phyloP scores from a whole-genome alignment of 2,797 vertebrate genomes.

The Melanotaenia pygmaea region DNA sequence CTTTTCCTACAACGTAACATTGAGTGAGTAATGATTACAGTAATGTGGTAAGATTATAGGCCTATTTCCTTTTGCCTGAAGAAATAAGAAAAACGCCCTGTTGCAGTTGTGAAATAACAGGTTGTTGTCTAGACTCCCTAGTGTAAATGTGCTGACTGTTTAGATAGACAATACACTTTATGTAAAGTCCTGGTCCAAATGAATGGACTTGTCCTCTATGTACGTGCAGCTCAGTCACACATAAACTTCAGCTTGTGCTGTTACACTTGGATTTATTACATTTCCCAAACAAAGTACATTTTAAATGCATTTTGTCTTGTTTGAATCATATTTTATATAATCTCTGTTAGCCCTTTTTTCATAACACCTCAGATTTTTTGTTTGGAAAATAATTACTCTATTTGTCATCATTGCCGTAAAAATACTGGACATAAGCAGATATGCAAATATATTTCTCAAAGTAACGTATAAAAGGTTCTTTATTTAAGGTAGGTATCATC shows the following conservation, averaged over 20 bases:
- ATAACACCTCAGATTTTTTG: background rate
- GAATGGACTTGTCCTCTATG: background rate
- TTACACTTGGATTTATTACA: background rate
- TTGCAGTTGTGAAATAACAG: slow-evolving; percentile 25
- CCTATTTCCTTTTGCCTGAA: slow-evolving; percentile 10
- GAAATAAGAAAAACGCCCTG: slow-evolving; percentile 28
- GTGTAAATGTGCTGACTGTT: slow-evolving; percentile 1
- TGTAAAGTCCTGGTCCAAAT: background rate
- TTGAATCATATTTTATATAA: background rate
- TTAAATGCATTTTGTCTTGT: background rate
- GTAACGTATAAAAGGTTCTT: background rate
- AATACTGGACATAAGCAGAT: background rate
- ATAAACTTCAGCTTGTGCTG: background rate
- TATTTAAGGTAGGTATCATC: background rate
- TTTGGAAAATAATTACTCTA: too few species aligned
- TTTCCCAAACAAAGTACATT: background rate
- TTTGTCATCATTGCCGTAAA: background rate
- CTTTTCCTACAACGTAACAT: slow-evolving; percentile 16
- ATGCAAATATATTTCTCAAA: background rate
- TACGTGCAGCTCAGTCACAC: background rate
- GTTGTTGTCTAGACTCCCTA: slow-evolving; percentile 7
- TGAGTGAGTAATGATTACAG: slow-evolving; percentile 22
- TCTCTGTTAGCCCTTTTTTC: background rate
- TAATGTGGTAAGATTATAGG: slow-evolving; percentile 17
- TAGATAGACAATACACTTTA: slow-evolving; percentile 3